phyloP scores from a whole-genome alignment of 23 tunicate species.

The Clavelina lepadiformis region DNA sequence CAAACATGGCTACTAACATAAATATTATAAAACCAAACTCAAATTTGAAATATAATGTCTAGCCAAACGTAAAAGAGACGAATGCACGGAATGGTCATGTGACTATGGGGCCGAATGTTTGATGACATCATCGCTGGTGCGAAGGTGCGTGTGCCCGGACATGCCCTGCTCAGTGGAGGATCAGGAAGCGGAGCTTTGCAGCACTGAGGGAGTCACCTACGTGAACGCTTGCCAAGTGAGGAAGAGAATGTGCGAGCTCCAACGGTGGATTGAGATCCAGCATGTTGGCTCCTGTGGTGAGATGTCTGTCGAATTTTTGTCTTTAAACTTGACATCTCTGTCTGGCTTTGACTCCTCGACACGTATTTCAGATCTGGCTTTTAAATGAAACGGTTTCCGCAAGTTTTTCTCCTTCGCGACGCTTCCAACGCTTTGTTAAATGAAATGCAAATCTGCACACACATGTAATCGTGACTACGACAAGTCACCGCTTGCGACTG shows the following conservation, averaged over 20 bases:
- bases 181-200: constrained; percentile 18
- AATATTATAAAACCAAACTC: too few relatives aligned
- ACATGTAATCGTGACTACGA: too few relatives aligned
- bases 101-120: not conserved
- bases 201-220: constrained; percentile 31
- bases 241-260: constrained; percentile 12
- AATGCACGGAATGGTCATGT: constrained; percentile 11
- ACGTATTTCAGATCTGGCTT: too few relatives aligned
- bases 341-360: not conserved
- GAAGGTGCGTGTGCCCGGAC: constrained; percentile 16
- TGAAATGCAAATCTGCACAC: too few relatives aligned
- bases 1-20: too few relatives aligned
- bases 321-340: not conserved
- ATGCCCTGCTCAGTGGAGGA: constrained; percentile 7
- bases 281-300: constrained; percentile 37
- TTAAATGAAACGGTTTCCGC: too few relatives aligned
- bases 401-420: too few relatives aligned
- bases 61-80: too few relatives aligned
- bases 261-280: constrained; percentile 22
- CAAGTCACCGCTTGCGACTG: too few relatives aligned
- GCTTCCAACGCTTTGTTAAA: too few relatives aligned
- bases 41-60: too few relatives aligned
- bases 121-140: not conserved
- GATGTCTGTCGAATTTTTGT: not conserved
- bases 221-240: constrained; percentile 30